Conservation (phyloP, 2,113 vertebrate genomes). For the Atherinomorus stipes region DNA sequence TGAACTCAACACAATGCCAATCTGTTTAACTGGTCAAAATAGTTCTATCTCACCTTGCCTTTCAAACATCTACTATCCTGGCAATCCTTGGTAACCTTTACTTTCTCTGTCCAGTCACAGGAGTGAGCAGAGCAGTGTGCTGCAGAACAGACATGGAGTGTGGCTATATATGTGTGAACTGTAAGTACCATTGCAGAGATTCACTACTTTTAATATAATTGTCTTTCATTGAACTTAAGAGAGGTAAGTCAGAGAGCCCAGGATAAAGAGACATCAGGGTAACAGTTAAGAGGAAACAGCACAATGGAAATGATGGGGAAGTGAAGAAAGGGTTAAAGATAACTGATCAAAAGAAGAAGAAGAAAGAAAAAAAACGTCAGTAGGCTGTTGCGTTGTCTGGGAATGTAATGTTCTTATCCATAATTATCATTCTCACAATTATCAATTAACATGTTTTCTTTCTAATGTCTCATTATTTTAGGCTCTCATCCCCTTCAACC, state of each 20-base stretch:
- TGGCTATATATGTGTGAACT: conserved; percentile 16
- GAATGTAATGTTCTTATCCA: background rate
- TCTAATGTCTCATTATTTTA: no score
- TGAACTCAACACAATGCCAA: background rate
- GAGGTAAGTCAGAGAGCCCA: conserved; percentile 66
- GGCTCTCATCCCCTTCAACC: no score
- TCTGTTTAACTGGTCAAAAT: background rate
- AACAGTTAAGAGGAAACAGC: conserved; percentile 73
- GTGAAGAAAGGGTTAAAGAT: background rate
- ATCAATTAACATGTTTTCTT: no score
- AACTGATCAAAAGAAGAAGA: no score
- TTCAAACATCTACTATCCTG: background rate
- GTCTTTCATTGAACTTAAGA: conserved; percentile 94
- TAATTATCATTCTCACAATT: background rate
- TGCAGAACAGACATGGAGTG: background rate
- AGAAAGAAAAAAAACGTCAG: no score
- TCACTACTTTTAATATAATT: conserved; percentile 93
- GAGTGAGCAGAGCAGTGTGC: conserved; percentile 74
- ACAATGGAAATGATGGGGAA: background rate
- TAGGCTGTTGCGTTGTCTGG: background rate
- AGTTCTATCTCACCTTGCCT: background rate
- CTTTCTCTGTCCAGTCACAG: conserved; percentile 80
- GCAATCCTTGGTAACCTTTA: background rate
- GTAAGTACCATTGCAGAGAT: conserved; percentile 91
- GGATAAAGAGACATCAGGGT: conserved; percentile 83